These are phyloP conservation scores for Tenrec ecaudatus DNA, from an alignment of 2,113 vertebrate genomes.

Conservation along the genomic window DNA sequence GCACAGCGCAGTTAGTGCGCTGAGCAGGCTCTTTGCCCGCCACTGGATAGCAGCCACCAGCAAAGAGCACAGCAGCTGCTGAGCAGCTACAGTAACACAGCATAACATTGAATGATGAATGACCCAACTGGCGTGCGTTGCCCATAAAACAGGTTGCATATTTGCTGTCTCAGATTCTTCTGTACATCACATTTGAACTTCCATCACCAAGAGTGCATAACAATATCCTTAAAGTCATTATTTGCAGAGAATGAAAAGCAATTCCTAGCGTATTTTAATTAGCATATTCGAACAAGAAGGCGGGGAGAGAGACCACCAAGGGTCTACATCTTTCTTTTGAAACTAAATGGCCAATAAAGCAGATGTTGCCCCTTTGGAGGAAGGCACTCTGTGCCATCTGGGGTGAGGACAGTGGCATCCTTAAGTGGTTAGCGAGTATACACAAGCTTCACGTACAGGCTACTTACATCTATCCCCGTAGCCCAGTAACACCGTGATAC, in stretches of 20 bases:
- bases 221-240: conserved; percentile 39
- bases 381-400: accelerated
- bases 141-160: conserved; percentile 4
- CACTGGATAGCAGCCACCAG: conserved; percentile 49
- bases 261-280: background rate
- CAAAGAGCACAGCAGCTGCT: conserved; percentile 51
- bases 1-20: conserved; percentile 20
- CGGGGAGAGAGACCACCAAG: background rate
- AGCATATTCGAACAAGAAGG: background rate
- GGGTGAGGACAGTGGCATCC: background rate
- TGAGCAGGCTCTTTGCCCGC: conserved; percentile 37
- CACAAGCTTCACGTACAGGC: background rate
- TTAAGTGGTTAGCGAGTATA: background rate
- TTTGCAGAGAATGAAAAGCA: conserved; percentile 54
- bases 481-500: background rate
- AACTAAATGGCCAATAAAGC: background rate
- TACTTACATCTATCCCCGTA: background rate
- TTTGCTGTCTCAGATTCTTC: conserved; percentile 27
- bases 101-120: conserved; percentile 53
- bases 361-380: background rate
- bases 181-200: conserved; percentile 20
- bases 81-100: conserved; percentile 5
- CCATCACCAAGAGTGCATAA: background rate
- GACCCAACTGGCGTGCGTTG: background rate
- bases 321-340: background rate